phyloP scores from a whole-genome alignment of 2,888 invertebrate genomes.

The Drosophila dives region DNA sequence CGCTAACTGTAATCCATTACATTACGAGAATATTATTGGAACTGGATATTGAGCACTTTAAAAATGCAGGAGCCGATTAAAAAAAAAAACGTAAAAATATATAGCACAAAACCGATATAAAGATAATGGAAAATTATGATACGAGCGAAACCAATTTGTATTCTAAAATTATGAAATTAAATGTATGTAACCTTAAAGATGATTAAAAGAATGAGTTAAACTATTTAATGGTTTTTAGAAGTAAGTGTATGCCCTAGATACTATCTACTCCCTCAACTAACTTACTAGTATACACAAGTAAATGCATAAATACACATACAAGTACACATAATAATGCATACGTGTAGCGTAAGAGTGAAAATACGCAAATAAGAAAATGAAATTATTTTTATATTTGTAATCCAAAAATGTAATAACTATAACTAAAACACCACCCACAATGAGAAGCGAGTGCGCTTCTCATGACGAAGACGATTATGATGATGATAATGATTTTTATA shows the following conservation, averaged over 20 bases:
- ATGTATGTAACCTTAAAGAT: slow-evolving; percentile 42
- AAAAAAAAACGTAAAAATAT: slow-evolving; percentile 56
- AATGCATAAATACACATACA: slow-evolving; percentile 22
- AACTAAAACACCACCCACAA: slow-evolving; percentile 57
- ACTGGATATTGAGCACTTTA: slow-evolving; percentile 23
- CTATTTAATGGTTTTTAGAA: slow-evolving; percentile 73
- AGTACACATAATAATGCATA: slow-evolving; percentile 17
- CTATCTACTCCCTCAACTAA: slow-evolving; percentile 26
- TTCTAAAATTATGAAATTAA: slow-evolving; percentile 45
- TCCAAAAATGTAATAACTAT: slow-evolving; percentile 63
- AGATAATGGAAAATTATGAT: slow-evolving; percentile 32
- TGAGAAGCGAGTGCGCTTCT: slow-evolving; percentile 37
- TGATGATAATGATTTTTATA: slow-evolving; percentile 53
- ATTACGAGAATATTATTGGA: slow-evolving; percentile 23
- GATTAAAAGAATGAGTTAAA: slow-evolving; percentile 39
- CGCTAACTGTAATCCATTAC: slow-evolving; percentile 34
- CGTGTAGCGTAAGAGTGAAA: slow-evolving; percentile 36
- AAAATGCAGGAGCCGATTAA: slow-evolving; percentile 46
- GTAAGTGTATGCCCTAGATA: slow-evolving; percentile 53
- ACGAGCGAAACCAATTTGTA: slow-evolving; percentile 62
- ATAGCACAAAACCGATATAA: slow-evolving; percentile 50
- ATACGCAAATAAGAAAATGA: slow-evolving; percentile 29
- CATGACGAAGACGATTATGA: slow-evolving; percentile 19
- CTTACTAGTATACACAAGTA: slow-evolving; percentile 25
- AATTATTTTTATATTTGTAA: slow-evolving; percentile 73